Evolutionary conservation across 2,888 invertebrate species (phyloP), one percentile per base, ranked within the genome.

Genomic region (Tupiocoris notatus): DNA sequence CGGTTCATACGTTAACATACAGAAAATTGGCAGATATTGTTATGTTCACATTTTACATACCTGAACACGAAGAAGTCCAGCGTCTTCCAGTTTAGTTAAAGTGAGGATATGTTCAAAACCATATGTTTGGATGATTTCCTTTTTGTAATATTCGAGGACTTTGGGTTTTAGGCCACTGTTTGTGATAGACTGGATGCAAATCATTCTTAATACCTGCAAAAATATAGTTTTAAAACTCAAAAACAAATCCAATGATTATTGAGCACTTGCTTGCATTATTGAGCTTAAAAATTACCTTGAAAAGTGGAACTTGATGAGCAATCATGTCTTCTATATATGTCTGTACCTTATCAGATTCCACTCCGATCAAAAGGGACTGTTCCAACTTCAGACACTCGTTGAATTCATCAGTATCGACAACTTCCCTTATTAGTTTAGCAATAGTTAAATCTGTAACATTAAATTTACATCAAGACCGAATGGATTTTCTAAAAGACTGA

Each of bases 141-240:
- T 85, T 82, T 91, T 91, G 82, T 93, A 93, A 81, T 88, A 86
- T 80, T 90, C 90, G 73, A 94, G 80, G 0, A 97, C 88, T 84
- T 96, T 96, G 1, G 91, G 92, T 83, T 97, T 97, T 1, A 99
- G 87, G 0, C 99, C 99, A 18, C 95, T 95, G 75, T 93, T 93
- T 1, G 96, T 94, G 18, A 92, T 88, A 78, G 95, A 96, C 84
- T 99, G 98, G 73, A 98, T 89, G 83, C 96, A 95, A 78, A 99
- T 91, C 3, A 99, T 86, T 9, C 98, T 88, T 57, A 98, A 86
- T 7, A 98, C 86, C 86, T 87, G 79, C 77, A 21, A 73, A 71
- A 39, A 78, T 7, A 65, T 24, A 71, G 17, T 16, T 17, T 3
- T 24, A 66, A 17, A 56, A 24, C 16, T n/a, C n/a, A n/a, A n/a